phyloP scores from a whole-genome alignment of 2,888 invertebrate species.

The Chaitophorus viminalis region DNA sequence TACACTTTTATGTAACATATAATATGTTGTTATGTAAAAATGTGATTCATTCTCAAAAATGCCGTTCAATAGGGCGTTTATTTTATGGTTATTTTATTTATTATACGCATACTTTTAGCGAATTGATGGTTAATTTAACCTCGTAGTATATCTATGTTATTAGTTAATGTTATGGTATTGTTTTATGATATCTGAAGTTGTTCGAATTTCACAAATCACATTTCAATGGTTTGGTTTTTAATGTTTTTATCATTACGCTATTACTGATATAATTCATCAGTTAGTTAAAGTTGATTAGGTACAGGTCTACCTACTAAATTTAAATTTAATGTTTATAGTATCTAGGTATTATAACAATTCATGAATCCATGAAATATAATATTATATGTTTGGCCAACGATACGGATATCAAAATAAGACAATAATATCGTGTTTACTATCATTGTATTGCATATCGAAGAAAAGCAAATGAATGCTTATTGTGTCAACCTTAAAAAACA shows the following conservation, averaged over 20 bases:
- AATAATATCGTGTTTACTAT: neutral
- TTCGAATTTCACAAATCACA: no score
- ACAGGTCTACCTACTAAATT: neutral
- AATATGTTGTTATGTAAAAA: neutral
- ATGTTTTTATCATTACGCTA: neutral
- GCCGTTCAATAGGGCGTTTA: neutral
- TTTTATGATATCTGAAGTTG: no score
- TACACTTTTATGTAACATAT: neutral
- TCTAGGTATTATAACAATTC: neutral
- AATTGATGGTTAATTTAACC: neutral
- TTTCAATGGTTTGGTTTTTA: no score
- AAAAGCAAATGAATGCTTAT: neutral
- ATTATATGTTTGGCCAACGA: neutral
- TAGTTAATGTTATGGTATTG: no score
- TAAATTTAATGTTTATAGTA: neutral
- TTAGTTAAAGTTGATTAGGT: neutral
- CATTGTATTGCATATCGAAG: neutral
- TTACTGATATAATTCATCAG: neutral
- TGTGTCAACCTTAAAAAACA: neutral
- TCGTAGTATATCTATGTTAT: neutral
- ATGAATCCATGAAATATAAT: neutral
- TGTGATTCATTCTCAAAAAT: neutral
- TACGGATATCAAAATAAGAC: neutral
- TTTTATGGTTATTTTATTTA: neutral
- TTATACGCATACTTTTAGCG: neutral